Conservation (phyloP, 2,797 vertebrate species). For the Mionectes olivaceus region DNA sequence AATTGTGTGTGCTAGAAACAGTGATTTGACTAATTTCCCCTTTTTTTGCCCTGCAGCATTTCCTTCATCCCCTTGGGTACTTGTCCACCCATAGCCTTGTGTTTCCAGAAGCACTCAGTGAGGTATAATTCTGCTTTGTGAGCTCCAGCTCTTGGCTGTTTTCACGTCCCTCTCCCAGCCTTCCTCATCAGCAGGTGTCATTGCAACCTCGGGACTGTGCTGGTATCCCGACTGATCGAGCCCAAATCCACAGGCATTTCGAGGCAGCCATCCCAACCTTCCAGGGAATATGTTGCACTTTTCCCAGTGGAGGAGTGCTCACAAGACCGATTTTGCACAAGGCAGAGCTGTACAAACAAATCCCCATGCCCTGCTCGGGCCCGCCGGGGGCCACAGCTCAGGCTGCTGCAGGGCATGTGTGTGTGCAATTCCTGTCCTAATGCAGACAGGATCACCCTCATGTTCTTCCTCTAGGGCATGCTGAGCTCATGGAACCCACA, state of each 20-base stretch:
- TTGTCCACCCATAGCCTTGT: not conserved
- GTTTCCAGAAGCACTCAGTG: not conserved
- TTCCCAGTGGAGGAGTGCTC: not conserved
- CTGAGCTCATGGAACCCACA: not conserved
- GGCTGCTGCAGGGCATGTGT: not conserved
- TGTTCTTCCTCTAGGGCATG: not conserved
- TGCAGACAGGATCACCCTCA: not conserved
- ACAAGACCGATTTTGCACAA: not conserved
- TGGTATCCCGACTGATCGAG: not conserved
- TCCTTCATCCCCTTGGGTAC: not conserved
- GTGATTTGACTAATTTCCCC: not conserved
- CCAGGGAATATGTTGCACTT: not conserved
- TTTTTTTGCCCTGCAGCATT: not conserved
- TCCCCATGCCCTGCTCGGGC: not conserved
- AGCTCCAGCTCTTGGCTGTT: not conserved
- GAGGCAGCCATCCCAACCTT: not conserved
- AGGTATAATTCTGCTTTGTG: not conserved
- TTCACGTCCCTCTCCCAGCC: accelerated
- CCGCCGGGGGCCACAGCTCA: not conserved
- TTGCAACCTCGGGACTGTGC: not conserved
- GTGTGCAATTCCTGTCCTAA: not conserved
- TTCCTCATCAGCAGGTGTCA: not conserved
- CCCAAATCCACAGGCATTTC: not conserved
- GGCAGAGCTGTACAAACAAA: not conserved
- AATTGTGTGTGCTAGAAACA: not conserved